Evolutionary conservation across 2,888 invertebrate genomes (phyloP).

Genomic region (Branchinecta sandiegonensis): DNA sequence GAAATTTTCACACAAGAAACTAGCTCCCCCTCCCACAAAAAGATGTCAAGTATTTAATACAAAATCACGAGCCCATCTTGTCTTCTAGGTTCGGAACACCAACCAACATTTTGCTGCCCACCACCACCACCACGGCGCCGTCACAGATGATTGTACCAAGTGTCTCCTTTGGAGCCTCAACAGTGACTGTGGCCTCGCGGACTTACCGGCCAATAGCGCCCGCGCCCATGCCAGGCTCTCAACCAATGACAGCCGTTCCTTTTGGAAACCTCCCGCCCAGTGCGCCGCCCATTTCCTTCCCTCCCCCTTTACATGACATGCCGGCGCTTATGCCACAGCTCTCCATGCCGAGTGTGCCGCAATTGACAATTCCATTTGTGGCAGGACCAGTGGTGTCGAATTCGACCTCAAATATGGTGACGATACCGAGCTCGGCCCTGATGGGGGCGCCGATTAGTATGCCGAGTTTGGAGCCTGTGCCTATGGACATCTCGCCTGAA

Average conservation of each 20-base stretch:
- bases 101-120: background rate
- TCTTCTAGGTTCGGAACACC: too few species aligned
- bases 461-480: too few species aligned
- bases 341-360: background rate
- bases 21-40: too few species aligned
- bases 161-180: background rate
- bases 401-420: background rate
- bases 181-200: constrained; percentile 7
- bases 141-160: background rate
- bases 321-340: constrained; percentile 5
- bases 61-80: too few species aligned
- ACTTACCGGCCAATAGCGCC: constrained; percentile 3
- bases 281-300: constrained; percentile 1
- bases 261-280: background rate
- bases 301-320: background rate
- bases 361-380: background rate
- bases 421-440: constrained; percentile 1
- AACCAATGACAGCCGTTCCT: constrained; percentile 9
- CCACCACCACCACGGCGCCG: background rate
- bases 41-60: too few species aligned
- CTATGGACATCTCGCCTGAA: too few species aligned
- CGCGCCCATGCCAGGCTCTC: background rate
- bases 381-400: background rate
- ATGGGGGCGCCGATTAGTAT: constrained; percentile 1
- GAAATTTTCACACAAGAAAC: too few species aligned